Conservation (phyloP, 1,140 invertebrate species). For the Megalonaias nervosa region DNA sequence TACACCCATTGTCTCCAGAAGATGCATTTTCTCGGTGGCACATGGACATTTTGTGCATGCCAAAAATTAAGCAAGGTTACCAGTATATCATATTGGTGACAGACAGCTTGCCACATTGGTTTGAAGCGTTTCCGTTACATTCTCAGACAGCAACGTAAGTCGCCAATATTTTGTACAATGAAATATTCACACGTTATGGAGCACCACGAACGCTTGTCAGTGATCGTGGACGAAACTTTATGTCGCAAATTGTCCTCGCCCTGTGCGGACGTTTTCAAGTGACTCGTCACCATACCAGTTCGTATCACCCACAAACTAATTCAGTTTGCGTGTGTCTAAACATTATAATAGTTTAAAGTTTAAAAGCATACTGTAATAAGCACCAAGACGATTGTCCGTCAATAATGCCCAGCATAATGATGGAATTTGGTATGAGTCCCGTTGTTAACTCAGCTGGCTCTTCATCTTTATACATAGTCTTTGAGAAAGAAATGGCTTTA, state of each 20-base stretch:
- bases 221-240: conserved; percentile 44
- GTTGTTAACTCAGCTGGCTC: conserved; percentile 26
- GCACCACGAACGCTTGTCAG: conserved; percentile 30
- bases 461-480: conserved; percentile 29
- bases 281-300: conserved; percentile 24
- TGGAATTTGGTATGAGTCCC: conserved; percentile 29
- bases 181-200: conserved; percentile 45
- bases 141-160: conserved; percentile 36
- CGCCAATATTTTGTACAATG: conserved; percentile 32
- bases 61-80: conserved; percentile 33
- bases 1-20: conserved; percentile 31
- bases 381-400: conserved; percentile 35
- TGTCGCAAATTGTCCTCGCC: conserved; percentile 41
- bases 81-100: conserved; percentile 42
- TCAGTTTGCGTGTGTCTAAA: conserved; percentile 7
- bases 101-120: conserved; percentile 41
- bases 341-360: conserved; percentile 18
- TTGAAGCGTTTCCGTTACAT: not conserved
- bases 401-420: conserved; percentile 30
- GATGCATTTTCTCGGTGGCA: conserved; percentile 32
- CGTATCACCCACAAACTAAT: conserved; percentile 38
- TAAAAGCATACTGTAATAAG: conserved; percentile 28
- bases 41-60: conserved; percentile 42
- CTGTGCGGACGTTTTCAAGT: conserved; percentile 40
- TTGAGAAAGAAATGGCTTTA: conserved; percentile 24